A percentile compares a stretch with the other conserved stretches of the same genome.
phyloP scores from a whole-genome alignment of 1,140 invertebrate genomes.

The Bombus confusus region DNA sequence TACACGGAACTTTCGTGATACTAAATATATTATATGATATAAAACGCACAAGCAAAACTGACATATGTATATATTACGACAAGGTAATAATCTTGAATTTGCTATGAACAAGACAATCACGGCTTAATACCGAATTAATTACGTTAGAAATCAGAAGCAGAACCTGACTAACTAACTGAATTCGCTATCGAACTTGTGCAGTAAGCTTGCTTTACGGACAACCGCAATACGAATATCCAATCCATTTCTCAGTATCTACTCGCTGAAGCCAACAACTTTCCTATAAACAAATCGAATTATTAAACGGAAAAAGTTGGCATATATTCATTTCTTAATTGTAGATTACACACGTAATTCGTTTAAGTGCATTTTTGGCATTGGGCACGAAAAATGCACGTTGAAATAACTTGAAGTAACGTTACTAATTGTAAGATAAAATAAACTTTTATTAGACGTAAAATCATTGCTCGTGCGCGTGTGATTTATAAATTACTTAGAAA shows the following conservation, averaged over 20 bases:
- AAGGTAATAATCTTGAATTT: slow-evolving; percentile 39
- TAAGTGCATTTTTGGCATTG: neutral
- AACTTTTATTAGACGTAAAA: neutral
- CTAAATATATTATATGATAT: too few relatives aligned
- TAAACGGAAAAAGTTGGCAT: neutral
- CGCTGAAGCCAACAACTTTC: neutral
- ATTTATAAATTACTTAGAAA: neutral
- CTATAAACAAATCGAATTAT: neutral
- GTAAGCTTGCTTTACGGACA: slow-evolving; percentile 13
- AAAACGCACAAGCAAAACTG: neutral
- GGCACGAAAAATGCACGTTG: neutral
- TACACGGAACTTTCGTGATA: too few relatives aligned
- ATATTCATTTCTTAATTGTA: too few relatives aligned
- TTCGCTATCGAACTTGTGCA: slow-evolving; percentile 14
- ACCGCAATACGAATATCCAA: neutral
- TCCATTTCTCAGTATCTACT: neutral
- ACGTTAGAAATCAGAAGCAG: slow-evolving; percentile 52
- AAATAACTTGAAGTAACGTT: neutral
- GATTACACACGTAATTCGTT: neutral
- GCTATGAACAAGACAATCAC: neutral
- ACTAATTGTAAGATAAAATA: neutral
- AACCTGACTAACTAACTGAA: slow-evolving; percentile 31
- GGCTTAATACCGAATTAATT: slow-evolving; percentile 50
- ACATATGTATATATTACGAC: neutral
- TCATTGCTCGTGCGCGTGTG: neutral